Conservation (phyloP, 2,113 vertebrate species). For the Halichoeres trimaculatus region DNA sequence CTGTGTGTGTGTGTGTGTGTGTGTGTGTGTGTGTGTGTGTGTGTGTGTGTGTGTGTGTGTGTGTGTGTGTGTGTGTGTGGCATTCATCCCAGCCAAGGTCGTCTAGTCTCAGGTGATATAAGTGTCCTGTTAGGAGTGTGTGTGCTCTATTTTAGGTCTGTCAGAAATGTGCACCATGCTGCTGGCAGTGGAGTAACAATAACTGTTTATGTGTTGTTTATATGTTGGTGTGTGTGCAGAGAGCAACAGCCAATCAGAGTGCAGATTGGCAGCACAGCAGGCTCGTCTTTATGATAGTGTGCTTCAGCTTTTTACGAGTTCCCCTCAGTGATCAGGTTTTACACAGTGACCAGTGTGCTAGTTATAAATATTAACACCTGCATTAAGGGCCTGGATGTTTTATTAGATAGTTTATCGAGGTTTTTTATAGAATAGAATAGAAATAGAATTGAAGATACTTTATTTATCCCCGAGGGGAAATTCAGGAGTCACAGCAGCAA, state of each 20-base stretch:
- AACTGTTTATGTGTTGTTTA: conserved; percentile 3
- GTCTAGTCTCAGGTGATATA: neutral
- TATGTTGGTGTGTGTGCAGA: neutral
- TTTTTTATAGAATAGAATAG: too few relatives aligned
- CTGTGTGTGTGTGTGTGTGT: too few relatives aligned
- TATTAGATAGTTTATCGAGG: too few relatives aligned
- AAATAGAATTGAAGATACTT: too few relatives aligned
- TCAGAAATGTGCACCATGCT: conserved; percentile 20
- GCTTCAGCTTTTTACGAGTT: too few relatives aligned
- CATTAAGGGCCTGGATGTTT: too few relatives aligned
- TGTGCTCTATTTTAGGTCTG: conserved; percentile 31
- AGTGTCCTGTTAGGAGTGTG: neutral
- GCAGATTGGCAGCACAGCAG: neutral
- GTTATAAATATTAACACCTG: too few relatives aligned
- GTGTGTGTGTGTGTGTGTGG: neutral
- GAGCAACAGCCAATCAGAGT: conserved; percentile 27
- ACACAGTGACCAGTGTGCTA: too few relatives aligned
- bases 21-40: neutral
- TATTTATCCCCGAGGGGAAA: too few relatives aligned
- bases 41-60: neutral
- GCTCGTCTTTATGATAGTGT: too few relatives aligned
- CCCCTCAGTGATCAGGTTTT: too few relatives aligned
- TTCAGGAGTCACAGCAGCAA: too few relatives aligned
- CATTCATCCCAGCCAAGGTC: neutral
- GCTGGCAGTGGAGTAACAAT: conserved; percentile 20